Percentiles rank a stretch among this genome's conserved stretches.
Conservation (phyloP, 2,888 invertebrate genomes). For the Amphipyra berbera region DNA sequence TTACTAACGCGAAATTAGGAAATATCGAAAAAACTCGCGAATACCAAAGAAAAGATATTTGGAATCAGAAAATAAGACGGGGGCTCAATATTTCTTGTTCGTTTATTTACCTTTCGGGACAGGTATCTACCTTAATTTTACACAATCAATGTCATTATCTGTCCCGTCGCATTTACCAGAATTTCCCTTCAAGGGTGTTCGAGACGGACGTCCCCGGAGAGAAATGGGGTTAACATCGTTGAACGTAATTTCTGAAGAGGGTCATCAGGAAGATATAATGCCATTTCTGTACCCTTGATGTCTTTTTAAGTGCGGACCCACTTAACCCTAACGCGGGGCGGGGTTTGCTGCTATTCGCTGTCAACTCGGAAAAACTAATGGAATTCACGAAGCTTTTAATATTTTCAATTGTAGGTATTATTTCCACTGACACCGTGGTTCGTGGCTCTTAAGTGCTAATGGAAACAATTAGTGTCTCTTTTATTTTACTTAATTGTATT, state of each 20-base stretch:
- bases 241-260: slow-evolving; percentile 84
- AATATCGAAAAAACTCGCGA: no score
- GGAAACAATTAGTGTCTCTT: slow-evolving; percentile 8
- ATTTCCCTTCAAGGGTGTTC: slow-evolving; percentile 57
- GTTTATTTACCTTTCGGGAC: slow-evolving; percentile 14
- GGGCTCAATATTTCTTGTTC: slow-evolving; percentile 1
- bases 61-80: not conserved
- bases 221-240: slow-evolving; percentile 80
- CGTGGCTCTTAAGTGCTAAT: slow-evolving; percentile 15
- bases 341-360: slow-evolving; percentile 70
- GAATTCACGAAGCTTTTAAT: slow-evolving; percentile 60
- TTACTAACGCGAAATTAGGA: no score
- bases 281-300: slow-evolving; percentile 88
- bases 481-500: no score
- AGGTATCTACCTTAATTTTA: slow-evolving; percentile 45
- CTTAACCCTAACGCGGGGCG: slow-evolving; percentile 83
- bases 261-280: slow-evolving; percentile 88
- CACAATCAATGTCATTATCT: slow-evolving; percentile 64
- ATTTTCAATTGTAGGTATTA: slow-evolving; percentile 50
- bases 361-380: slow-evolving; percentile 73
- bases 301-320: slow-evolving; percentile 88
- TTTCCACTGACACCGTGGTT: slow-evolving; percentile 15
- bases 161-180: slow-evolving; percentile 57
- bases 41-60: not conserved
- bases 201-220: slow-evolving; percentile 68